Evolutionary conservation across 2,797 vertebrate genomes (phyloP).

Genomic region (Austrolebias charrua): DNA sequence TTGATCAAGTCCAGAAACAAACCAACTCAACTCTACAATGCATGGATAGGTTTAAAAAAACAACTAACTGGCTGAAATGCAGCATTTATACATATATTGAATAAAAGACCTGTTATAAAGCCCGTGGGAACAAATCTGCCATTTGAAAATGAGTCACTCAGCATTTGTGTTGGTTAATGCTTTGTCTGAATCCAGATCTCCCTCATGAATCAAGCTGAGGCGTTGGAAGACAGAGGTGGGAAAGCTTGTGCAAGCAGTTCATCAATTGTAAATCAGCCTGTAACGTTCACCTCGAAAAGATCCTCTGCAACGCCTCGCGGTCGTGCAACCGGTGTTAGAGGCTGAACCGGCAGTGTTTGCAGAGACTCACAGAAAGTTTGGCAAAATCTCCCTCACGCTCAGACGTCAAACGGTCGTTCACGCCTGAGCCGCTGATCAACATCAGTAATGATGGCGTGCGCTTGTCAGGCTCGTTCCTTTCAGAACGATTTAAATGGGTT

Average conservation of each 20-base stretch:
- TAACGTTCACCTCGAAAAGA: conserved; percentile 61
- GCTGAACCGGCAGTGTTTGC: conserved; percentile 20
- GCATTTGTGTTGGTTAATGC: conserved; percentile 65
- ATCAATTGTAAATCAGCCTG: conserved; percentile 67
- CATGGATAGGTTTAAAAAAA: conserved; percentile 39
- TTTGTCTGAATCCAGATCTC: conserved; percentile 69
- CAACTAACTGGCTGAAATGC: conserved; percentile 25
- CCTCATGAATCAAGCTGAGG: conserved; percentile 58
- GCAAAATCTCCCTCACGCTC: conserved; percentile 9
- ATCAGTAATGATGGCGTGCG: conserved; percentile 20
- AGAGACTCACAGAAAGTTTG: conserved; percentile 18
- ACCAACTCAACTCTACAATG: conserved; percentile 30
- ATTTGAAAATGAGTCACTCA: conserved; percentile 69
- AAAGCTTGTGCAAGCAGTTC: conserved; percentile 63
- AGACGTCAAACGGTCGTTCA: conserved; percentile 24
- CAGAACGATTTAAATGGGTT: conserved; percentile 8
- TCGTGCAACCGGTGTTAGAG: conserved; percentile 34
- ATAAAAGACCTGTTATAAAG: conserved; percentile 37
- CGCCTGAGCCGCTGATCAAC: conserved; percentile 27
- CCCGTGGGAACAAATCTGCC: conserved; percentile 48
- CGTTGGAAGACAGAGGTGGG: conserved; percentile 64
- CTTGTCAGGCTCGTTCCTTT: conserved; percentile 12
- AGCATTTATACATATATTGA: conserved; percentile 31
- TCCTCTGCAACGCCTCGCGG: conserved; percentile 39
- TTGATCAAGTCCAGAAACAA: conserved; percentile 26